These are phyloP conservation scores for Scylla paramamosain DNA, from an alignment of 1,140 invertebrate genomes.

Conservation along the genomic window DNA sequence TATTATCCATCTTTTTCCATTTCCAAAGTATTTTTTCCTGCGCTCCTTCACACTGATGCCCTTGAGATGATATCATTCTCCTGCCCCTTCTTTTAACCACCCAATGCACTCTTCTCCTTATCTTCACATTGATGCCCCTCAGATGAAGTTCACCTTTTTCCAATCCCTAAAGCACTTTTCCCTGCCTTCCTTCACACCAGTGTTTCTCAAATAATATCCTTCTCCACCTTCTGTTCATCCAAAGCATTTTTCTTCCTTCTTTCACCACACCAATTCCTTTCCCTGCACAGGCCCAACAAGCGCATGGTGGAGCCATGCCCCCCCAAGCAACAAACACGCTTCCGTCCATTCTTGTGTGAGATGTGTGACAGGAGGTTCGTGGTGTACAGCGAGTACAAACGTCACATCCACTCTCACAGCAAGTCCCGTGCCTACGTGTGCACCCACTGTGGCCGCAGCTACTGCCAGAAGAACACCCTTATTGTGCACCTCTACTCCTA, in stretches of 20 bases:
- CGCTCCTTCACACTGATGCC: too few relatives aligned
- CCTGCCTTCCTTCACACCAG: too few relatives aligned
- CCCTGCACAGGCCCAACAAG: not conserved
- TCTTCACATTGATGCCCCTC: too few relatives aligned
- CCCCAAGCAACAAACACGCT: constrained; percentile 28
- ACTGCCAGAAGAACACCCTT: constrained; percentile 69
- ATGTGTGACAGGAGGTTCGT: constrained; percentile 60
- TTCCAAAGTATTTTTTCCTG: too few relatives aligned
- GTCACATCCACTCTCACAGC: constrained; percentile 62
- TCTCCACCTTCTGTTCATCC: too few relatives aligned
- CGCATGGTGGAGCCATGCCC: not conserved
- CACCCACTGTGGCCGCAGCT: constrained; percentile 61
- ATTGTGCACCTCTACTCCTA: constrained; percentile 63
- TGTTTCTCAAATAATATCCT: too few relatives aligned
- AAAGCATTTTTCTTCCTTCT: not conserved
- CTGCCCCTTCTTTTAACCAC: too few relatives aligned
- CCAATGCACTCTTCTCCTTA: too few relatives aligned
- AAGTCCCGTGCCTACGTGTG: constrained; percentile 60
- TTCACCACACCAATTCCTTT: not conserved
- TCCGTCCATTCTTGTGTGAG: constrained; percentile 62
- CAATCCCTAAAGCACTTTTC: too few relatives aligned
- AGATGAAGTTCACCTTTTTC: too few relatives aligned
- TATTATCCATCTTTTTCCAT: too few relatives aligned
- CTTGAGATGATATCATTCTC: too few relatives aligned
- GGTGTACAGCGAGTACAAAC: constrained; percentile 60